Evolutionary conservation across 2,113 vertebrate genomes (phyloP).

Genomic region (Perccottus glenii): DNA sequence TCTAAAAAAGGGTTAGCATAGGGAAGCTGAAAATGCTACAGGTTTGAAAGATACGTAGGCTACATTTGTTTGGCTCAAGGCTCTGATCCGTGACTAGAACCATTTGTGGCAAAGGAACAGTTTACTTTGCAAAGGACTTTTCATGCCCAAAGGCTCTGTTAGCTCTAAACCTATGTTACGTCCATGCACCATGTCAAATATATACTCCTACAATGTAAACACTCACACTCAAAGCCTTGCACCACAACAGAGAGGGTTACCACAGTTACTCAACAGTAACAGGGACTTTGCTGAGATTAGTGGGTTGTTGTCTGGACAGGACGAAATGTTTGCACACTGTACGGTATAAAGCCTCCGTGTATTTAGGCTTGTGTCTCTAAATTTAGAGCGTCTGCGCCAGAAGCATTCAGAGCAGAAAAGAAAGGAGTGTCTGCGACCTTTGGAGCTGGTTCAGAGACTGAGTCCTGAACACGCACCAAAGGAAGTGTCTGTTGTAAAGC

Average conservation of each 20-base stretch:
- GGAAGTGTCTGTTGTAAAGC: too few species aligned
- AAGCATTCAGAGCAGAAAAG: conserved; percentile 33
- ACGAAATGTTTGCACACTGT: conserved; percentile 25
- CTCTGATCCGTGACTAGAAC: too few species aligned
- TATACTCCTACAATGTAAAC: conserved; percentile 52
- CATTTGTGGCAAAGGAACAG: too few species aligned
- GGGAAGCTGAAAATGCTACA: too few species aligned
- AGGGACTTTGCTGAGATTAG: conserved; percentile 51
- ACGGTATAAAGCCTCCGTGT: conserved; percentile 47
- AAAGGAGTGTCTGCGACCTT: conserved; percentile 59
- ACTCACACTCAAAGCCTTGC: conserved; percentile 34
- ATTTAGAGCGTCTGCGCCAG: conserved; percentile 56
- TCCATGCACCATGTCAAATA: conserved; percentile 36
- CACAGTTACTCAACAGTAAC: conserved; percentile 55
- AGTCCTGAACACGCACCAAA: not conserved
- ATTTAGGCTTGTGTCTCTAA: conserved; percentile 61
- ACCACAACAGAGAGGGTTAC: conserved; percentile 45
- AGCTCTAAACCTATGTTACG: conserved; percentile 11
- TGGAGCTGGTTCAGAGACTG: conserved; percentile 41
- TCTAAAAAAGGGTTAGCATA: too few species aligned
- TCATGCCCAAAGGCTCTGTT: not conserved
- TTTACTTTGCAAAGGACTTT: not conserved
- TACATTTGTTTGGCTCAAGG: too few species aligned
- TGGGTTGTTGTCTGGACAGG: conserved; percentile 59
- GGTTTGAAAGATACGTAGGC: too few species aligned